These are phyloP conservation scores for Cerastis rubricosa DNA, from an alignment of 2,888 invertebrate genomes.

Conservation along the genomic window DNA sequence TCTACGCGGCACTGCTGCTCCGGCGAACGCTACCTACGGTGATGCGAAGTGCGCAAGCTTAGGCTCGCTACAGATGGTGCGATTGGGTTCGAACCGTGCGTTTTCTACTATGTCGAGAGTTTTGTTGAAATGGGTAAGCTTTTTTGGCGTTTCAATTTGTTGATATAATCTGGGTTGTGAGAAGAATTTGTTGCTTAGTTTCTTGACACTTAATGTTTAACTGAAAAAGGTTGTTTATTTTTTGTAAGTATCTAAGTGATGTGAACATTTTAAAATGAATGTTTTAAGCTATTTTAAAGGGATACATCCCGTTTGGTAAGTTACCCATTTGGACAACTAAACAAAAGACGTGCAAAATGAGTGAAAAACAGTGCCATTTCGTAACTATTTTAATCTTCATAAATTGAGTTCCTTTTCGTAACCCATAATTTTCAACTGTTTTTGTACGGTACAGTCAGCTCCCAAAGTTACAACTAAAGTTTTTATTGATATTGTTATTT, in stretches of 20 bases:
- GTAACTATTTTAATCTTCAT: too few species aligned
- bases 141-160: constrained; percentile 39
- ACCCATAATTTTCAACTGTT: too few species aligned
- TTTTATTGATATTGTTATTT: too few species aligned
- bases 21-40: constrained; percentile 62
- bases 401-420: too few species aligned
- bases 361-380: too few species aligned
- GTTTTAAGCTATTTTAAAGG: background rate
- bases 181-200: background rate
- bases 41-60: constrained; percentile 75
- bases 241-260: background rate
- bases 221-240: background rate
- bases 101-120: constrained; percentile 26
- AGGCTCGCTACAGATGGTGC: constrained; percentile 69
- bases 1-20: constrained; percentile 81
- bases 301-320: too few species aligned
- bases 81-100: constrained; percentile 40
- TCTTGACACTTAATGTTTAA: constrained; percentile 1
- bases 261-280: background rate
- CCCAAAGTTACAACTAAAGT: too few species aligned
- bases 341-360: too few species aligned
- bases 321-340: too few species aligned
- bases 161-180: constrained; percentile 13
- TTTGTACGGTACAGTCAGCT: too few species aligned
- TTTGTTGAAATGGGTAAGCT: constrained; percentile 25